Base-by-base conservation (phyloP, 2,888 invertebrate genomes). In the Agrotis segetum region DNA sequence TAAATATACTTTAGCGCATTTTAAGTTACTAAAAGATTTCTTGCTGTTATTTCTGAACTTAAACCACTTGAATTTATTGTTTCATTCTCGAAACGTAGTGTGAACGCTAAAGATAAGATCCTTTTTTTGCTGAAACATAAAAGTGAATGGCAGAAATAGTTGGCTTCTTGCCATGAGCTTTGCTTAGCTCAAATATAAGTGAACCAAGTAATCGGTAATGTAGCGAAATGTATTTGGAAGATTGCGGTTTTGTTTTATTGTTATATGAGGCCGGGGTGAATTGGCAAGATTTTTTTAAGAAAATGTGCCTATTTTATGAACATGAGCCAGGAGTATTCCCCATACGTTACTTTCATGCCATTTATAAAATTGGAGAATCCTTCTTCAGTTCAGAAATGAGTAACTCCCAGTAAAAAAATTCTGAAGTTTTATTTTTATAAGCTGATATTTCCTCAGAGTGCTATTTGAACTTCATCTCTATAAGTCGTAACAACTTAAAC, bases 111-210 rank as follows among this genome's bases (percentile, higher is more conserved):
- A 29, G 61, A 72, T 76, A 72, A 67, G 61, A 50, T 47, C 46
- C 60, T 72, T 49, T 79, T 74, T 72, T 79, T 66, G 60, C 44
- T 71, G 24, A 78, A 71, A 75, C 72, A 72, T 83, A 69, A 66
- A 67, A 83, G 52, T 59, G 61, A 52, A 71, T 64, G 24, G 74
- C 49, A 64, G 67, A 71, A 83, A 84, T 78, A 63, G 78, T 83
- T 83, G 84, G 82, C 84, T 29, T 16, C 14, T 21, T 19, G 82
- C 82, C 84, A 84, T 50, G n/a, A 67, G 65, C 69, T 70, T 44
- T 29, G 60, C 62, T 80, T 74, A 71, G 78, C 58, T 81, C 77
- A 71, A 77, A 81, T 66, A 71, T 74, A 71, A 75, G 67, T 47
- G 67, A 69, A 67, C 66, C 74, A 63, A 74, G 73, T 78, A 75